Evolutionary conservation across 2,888 invertebrate species (phyloP).

Genomic region (Synanthedon tipuliformis): DNA sequence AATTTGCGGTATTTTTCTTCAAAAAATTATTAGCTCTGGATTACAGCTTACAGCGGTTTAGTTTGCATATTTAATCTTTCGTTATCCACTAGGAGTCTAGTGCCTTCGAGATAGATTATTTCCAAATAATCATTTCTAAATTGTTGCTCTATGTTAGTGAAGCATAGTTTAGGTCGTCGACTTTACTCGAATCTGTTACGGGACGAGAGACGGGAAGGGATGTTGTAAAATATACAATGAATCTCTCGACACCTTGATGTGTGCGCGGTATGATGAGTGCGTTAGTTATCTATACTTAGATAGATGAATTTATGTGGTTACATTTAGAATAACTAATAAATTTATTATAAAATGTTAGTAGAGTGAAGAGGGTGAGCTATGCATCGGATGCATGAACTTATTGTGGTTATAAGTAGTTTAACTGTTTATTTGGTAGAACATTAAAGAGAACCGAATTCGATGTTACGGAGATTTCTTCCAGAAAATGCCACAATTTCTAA

Average conservation of each 20-base stretch:
- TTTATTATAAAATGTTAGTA: slow-evolving; percentile 37
- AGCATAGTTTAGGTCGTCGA: slow-evolving; percentile 16
- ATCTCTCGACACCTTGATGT: background rate
- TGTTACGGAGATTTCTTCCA: slow-evolving; percentile 55
- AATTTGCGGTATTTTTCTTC: too few relatives aligned
- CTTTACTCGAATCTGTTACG: background rate
- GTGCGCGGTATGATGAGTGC: background rate
- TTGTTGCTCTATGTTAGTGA: slow-evolving; percentile 60
- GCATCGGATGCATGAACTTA: slow-evolving; percentile 50
- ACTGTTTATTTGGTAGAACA: slow-evolving; percentile 26
- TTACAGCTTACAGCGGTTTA: background rate
- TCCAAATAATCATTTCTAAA: slow-evolving; percentile 17
- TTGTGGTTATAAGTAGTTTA: slow-evolving; percentile 14
- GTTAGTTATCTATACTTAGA: slow-evolving; percentile 4
- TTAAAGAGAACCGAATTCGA: slow-evolving; percentile 47
- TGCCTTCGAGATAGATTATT: slow-evolving; percentile 42
- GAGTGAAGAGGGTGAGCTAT: slow-evolving; percentile 18
- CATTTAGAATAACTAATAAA: slow-evolving; percentile 26
- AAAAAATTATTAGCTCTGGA: too few relatives aligned
- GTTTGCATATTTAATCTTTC: background rate
- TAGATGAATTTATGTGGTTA: slow-evolving; percentile 57
- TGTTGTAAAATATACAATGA: background rate
- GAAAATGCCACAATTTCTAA: slow-evolving; percentile 57
- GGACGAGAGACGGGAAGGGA: too few relatives aligned
- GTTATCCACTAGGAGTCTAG: slow-evolving; percentile 54